Evolutionary conservation across 2,888 invertebrate genomes (phyloP).

Genomic region (Tanytarsus gracilentus): DNA sequence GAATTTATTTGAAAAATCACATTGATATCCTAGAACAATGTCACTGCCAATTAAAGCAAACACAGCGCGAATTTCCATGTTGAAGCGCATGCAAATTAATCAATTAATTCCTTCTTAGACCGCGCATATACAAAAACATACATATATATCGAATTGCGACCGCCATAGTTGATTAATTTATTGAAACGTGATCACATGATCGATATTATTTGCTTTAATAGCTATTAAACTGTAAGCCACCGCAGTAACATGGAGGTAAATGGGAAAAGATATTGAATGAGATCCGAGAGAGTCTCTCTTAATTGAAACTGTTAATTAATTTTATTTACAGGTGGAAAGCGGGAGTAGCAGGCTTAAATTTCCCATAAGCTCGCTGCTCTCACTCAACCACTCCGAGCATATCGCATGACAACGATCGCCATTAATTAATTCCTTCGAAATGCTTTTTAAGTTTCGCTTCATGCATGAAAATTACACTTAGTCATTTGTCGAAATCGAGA

Average conservation of each 20-base stretch:
- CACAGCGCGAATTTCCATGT: background rate
- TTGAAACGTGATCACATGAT: slow-evolving; percentile 21
- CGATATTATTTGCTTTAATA: slow-evolving; percentile 11
- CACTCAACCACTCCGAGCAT: background rate
- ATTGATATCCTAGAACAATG: no score
- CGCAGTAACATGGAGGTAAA: background rate
- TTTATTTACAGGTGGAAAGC: slow-evolving; percentile 19
- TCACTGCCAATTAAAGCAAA: background rate
- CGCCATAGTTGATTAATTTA: slow-evolving; percentile 23
- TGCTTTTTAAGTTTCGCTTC: background rate
- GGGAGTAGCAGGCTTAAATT: background rate
- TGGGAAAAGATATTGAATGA: no score
- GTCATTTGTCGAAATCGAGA: background rate
- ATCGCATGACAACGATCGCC: background rate
- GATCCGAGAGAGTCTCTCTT: no score
- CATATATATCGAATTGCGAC: slow-evolving; percentile 11
- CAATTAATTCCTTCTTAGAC: slow-evolving; percentile 3
- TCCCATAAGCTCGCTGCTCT: no score
- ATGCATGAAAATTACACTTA: background rate
- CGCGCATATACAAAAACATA: background rate
- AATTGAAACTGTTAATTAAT: slow-evolving; percentile 21
- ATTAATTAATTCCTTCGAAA: slow-evolving; percentile 4
- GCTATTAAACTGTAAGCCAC: slow-evolving; percentile 23
- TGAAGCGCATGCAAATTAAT: slow-evolving; percentile 9
- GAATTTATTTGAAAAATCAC: no score